A percentile compares a stretch with the other conserved stretches of the same genome.
phyloP scores from a whole-genome alignment of 2,113 vertebrate species.

The Abramis brama region DNA sequence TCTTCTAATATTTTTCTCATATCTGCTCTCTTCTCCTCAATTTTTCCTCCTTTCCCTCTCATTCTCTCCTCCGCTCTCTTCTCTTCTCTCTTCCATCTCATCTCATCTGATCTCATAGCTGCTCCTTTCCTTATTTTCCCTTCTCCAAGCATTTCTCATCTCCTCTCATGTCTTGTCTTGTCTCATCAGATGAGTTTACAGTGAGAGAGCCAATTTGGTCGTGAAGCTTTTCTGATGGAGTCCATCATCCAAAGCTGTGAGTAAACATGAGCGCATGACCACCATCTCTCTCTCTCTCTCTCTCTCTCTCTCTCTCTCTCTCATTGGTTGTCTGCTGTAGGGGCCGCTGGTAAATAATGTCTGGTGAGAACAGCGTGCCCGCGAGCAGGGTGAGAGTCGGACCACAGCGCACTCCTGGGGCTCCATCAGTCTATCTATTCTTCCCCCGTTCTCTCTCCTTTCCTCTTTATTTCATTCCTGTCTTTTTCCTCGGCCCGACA shows the following conservation, averaged over 20 bases:
- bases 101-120: conserved; percentile 40
- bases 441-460: conserved; percentile 63
- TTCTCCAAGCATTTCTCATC: background rate
- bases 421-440: conserved; percentile 64
- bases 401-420: conserved; percentile 69
- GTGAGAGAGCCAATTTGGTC: conserved; percentile 65
- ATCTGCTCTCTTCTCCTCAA: too few species aligned
- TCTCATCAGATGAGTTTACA: conserved; percentile 40
- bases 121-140: background rate
- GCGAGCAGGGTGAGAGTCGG: conserved; percentile 73
- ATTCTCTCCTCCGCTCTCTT: background rate
- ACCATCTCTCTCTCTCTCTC: conserved; percentile 63
- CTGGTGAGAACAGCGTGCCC: conserved; percentile 74
- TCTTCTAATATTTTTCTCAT: conserved; percentile 44
- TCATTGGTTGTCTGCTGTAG: conserved; percentile 52
- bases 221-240: conserved; percentile 70
- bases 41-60: conserved; percentile 11
- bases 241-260: conserved; percentile 75
- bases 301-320: conserved; percentile 42
- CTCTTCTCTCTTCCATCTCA: conserved; percentile 33
- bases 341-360: conserved; percentile 79
- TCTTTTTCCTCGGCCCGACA: conserved; percentile 36
- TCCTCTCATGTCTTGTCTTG: conserved; percentile 42
- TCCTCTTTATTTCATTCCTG: conserved; percentile 47
- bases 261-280: conserved; percentile 79